These are phyloP conservation scores for Drosophila azteca DNA, from an alignment of 1,140 invertebrate species.

Conservation along the genomic window DNA sequence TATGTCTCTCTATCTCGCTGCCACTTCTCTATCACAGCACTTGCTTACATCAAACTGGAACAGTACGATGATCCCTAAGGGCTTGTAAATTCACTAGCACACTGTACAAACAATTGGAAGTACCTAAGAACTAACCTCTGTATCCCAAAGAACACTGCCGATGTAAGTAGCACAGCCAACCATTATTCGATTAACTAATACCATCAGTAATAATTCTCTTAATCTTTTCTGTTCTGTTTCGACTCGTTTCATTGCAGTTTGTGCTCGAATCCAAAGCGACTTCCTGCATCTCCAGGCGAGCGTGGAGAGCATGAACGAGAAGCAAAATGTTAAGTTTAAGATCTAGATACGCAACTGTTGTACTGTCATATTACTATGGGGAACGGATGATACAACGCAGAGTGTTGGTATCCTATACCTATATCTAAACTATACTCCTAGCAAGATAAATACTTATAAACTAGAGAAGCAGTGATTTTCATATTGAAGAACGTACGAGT, in stretches of 20 bases:
- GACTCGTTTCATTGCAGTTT: constrained; percentile 53
- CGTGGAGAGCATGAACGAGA: constrained; percentile 69
- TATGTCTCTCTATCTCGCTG: constrained; percentile 15
- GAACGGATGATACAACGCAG: constrained; percentile 1
- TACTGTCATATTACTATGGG: constrained; percentile 17
- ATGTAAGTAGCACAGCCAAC: constrained; percentile 62
- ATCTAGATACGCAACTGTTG: constrained; percentile 54
- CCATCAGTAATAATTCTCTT: neutral
- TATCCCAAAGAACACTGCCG: constrained; percentile 47
- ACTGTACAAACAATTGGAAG: constrained; percentile 54
- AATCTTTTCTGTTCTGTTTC: neutral
- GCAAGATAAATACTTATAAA: constrained; percentile 18
- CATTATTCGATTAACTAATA: neutral
- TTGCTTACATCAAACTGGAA: constrained; percentile 83
- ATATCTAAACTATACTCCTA: neutral
- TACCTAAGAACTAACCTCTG: constrained; percentile 18
- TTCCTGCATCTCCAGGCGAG: constrained; percentile 68
- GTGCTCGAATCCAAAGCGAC: constrained; percentile 71
- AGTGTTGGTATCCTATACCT: neutral
- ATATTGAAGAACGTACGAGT: too few relatives aligned
- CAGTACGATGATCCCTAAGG: constrained; percentile 81
- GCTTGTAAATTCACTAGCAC: constrained; percentile 60
- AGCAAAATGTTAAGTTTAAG: constrained; percentile 79
- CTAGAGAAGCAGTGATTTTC: constrained; percentile 2
- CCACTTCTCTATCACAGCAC: constrained; percentile 76